Base-by-base conservation (phyloP, 2,113 vertebrate genomes). In the Varanus komodoensis region DNA sequence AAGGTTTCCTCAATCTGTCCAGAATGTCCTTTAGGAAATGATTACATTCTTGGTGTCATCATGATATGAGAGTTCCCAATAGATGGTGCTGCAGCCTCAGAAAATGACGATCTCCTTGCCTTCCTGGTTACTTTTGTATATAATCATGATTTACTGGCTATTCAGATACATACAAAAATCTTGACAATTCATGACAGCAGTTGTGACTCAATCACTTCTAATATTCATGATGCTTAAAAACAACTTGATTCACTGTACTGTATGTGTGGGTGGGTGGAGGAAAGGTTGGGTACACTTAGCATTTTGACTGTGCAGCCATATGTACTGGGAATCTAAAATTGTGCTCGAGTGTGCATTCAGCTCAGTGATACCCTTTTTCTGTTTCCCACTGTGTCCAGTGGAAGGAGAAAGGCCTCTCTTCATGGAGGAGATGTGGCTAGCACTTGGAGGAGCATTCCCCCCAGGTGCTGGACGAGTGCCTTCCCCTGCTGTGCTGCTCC, bases 11-110 rank as follows among this genome's bases (percentile, higher is more conserved):
- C 2, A 38, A 34, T 78, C 61, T n/a, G 29, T 68, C 29, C 8
- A 50, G 69, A 52, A 71, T 52, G 32, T 11, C 64, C 19, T 81
- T 57, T 86, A 8, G 71, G 48, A 8, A n/a, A 86, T 52, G 29
- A 15, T 2, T 75, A 34, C 44, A 44, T 15, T 78, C 1, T 34
- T 27, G 44, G 4, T 89, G 71, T 85, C 61, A 69, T 52, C 9
- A 54, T 17, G 12, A 64, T 38, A 82, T n/a, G 82, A 0, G 1
- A 57, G 0, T 87, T 90, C 89, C 96, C 97, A 97, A 95, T 94
- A 98, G 97, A 96, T 97, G 97, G 90, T 93, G 95, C 92, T 95
- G 81, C 68, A 92, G 88, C 95, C 89, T 96, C 89, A 91, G 87
- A 93, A 95, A 96, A 86, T 38, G 9, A 2, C 8, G 23, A n/a